These are phyloP conservation scores for Hyla sarda DNA, from an alignment of 2,113 vertebrate species.

Conservation along the genomic window DNA sequence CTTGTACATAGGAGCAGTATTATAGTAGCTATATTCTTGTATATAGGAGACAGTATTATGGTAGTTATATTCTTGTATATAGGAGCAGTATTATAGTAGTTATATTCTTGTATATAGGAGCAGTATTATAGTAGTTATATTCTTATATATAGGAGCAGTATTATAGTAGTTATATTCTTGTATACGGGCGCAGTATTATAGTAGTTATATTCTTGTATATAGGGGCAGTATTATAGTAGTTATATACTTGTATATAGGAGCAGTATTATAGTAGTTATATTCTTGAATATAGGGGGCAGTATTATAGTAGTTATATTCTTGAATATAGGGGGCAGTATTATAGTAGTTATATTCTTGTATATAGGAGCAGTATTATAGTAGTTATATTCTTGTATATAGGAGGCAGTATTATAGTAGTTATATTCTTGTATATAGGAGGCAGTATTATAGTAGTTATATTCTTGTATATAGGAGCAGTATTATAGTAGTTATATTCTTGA, in stretches of 20 bases:
- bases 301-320: background rate
- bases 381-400: too few relatives aligned
- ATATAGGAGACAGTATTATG: background rate
- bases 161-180: slow-evolving; percentile 5
- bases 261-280: background rate
- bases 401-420: background rate
- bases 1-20: background rate
- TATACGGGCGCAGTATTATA: too few relatives aligned
- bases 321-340: background rate
- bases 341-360: background rate
- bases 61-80: slow-evolving; percentile 4
- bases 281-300: background rate
- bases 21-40: background rate
- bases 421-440: background rate
- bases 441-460: slow-evolving; percentile 18
- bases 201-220: background rate
- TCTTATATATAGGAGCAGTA: background rate
- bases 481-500: slow-evolving; percentile 1
- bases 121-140: background rate
- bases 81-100: slow-evolving; percentile 10
- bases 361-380: background rate
- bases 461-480: background rate
- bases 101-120: background rate
- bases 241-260: background rate
- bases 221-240: background rate